phyloP scores from a whole-genome alignment of 1,140 invertebrate genomes.

The Periplaneta americana region DNA sequence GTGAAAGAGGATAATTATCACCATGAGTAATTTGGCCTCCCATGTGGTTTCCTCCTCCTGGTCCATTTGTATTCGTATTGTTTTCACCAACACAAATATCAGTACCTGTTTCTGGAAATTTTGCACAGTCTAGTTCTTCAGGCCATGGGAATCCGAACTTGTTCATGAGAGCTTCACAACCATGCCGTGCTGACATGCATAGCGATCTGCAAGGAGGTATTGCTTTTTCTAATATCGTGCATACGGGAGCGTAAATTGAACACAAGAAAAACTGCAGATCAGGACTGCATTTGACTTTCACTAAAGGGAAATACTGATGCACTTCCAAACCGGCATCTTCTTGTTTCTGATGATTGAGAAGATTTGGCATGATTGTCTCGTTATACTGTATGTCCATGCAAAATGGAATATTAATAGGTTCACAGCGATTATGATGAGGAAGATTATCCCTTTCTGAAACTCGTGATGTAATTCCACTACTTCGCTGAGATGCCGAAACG shows the following conservation, averaged over 20 bases:
- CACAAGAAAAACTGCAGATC: slow-evolving; percentile 95
- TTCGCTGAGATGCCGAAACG: background rate
- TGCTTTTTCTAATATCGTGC: slow-evolving; percentile 84
- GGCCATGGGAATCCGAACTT: slow-evolving; percentile 95
- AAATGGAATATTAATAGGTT: slow-evolving; percentile 86
- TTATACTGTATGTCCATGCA: slow-evolving; percentile 94
- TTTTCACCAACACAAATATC: slow-evolving; percentile 84
- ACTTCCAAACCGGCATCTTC: slow-evolving; percentile 92
- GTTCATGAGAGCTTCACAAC: slow-evolving; percentile 90
- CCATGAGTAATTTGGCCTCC: background rate
- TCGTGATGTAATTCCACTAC: slow-evolving; percentile 5
- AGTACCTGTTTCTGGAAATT: slow-evolving; percentile 72
- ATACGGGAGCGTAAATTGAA: slow-evolving; percentile 92
- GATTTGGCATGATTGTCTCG: slow-evolving; percentile 93
- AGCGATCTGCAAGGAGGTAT: slow-evolving; percentile 90
- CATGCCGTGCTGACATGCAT: slow-evolving; percentile 78
- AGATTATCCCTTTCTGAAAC: slow-evolving; percentile 43
- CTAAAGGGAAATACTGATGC: slow-evolving; percentile 90
- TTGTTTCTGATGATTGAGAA: slow-evolving; percentile 88
- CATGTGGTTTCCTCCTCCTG: background rate
- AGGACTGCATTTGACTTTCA: slow-evolving; percentile 92
- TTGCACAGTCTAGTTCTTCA: slow-evolving; percentile 82
- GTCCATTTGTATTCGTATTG: slow-evolving; percentile 43
- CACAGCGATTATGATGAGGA: slow-evolving; percentile 77
- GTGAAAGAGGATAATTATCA: background rate